Conservation (phyloP, 2,888 invertebrate species). For the Kryphioiulus occultus region DNA sequence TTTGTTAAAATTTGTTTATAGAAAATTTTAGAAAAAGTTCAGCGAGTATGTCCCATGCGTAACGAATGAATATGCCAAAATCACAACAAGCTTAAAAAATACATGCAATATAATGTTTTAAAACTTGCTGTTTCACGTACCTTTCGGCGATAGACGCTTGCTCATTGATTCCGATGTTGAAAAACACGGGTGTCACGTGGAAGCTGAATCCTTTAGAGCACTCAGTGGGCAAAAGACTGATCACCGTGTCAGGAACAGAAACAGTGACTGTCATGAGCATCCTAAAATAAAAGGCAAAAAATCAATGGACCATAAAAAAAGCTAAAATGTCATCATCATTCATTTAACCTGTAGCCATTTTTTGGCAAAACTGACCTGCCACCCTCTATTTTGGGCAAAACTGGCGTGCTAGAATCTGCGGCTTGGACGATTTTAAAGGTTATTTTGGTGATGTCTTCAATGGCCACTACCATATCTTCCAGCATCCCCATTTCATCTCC, state of each 20-base stretch:
- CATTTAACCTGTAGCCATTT: not conserved
- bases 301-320: not conserved
- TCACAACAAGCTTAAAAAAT: not conserved
- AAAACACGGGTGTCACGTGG: conserved; percentile 87
- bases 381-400: conserved; percentile 56
- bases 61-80: not conserved
- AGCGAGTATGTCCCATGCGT: not conserved
- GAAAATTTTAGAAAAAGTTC: not conserved
- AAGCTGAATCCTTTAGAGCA: conserved; percentile 67
- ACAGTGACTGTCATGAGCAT: conserved; percentile 76
- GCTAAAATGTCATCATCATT: not conserved
- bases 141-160: conserved; percentile 89
- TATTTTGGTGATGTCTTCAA: conserved; percentile 76
- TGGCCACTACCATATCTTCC: conserved; percentile 94
- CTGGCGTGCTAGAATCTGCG: conserved; percentile 58
- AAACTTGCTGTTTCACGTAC: conserved; percentile 55
- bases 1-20: not conserved
- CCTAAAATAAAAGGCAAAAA: conserved; percentile 70
- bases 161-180: conserved; percentile 94
- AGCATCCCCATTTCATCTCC: conserved; percentile 92
- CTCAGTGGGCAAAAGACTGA: conserved; percentile 72
- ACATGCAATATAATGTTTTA: not conserved
- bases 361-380: conserved; percentile 53
- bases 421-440: conserved; percentile 41
- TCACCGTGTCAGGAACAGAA: conserved; percentile 81